These are phyloP conservation scores for Apodemus speciosus DNA, from an alignment of 2,113 vertebrate genomes.

Conservation along the genomic window DNA sequence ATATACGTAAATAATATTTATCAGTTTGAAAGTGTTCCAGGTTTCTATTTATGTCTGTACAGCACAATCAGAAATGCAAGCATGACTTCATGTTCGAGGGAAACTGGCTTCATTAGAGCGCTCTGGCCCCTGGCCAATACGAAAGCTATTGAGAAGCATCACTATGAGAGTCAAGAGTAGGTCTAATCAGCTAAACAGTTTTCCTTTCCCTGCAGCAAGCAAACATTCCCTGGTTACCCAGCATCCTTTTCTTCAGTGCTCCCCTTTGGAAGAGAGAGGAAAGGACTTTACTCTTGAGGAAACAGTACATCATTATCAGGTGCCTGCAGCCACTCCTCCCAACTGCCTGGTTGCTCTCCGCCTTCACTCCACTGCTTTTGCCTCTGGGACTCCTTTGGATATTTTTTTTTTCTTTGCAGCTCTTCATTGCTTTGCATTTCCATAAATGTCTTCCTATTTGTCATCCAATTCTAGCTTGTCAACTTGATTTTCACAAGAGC, in stretches of 20 bases:
- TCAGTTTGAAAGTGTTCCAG: background rate
- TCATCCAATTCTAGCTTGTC: background rate
- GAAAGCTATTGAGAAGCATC: background rate
- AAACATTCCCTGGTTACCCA: background rate
- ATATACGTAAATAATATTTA: background rate
- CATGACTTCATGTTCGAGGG: background rate
- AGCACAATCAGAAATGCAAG: background rate
- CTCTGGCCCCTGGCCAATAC: background rate
- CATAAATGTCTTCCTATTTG: background rate
- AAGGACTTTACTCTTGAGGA: background rate
- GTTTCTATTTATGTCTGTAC: background rate
- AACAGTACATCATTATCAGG: rapidly evolving
- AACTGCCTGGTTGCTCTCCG: background rate
- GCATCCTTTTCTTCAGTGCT: background rate
- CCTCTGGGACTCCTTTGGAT: background rate
- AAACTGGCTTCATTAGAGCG: background rate
- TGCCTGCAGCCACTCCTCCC: background rate
- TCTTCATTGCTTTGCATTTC: background rate
- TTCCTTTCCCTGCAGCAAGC: background rate
- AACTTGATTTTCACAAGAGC: background rate
- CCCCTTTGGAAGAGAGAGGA: background rate
- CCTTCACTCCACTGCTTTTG: background rate
- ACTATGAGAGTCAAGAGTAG: background rate
- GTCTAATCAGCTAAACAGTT: background rate
- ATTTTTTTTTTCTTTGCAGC: background rate